Conservation (phyloP, 2,888 invertebrate species). For the Ctena decussata region DNA sequence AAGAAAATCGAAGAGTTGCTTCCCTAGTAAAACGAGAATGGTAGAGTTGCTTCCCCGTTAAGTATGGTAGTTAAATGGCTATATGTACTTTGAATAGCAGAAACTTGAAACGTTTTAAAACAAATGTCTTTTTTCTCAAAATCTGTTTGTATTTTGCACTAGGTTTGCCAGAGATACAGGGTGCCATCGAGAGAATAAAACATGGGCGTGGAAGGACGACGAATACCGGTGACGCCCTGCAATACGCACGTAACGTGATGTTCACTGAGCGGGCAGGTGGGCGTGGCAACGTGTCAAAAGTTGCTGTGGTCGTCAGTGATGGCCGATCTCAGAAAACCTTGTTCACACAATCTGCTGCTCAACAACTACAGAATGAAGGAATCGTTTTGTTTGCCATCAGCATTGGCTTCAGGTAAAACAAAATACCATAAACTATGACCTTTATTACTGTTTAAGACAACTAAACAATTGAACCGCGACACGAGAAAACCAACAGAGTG, state of each 20-base stretch:
- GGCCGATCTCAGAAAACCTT: constrained; percentile 77
- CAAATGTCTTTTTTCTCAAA: too few species aligned
- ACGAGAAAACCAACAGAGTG: too few species aligned
- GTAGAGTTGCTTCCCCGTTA: too few species aligned
- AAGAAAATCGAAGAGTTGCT: too few species aligned
- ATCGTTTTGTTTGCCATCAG: constrained; percentile 79
- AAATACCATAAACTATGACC: too few species aligned
- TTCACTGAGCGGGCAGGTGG: constrained; percentile 61
- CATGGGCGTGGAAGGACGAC: constrained; percentile 71
- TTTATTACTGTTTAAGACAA: too few species aligned
- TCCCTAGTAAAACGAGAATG: too few species aligned
- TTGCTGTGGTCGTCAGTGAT: constrained; percentile 83
- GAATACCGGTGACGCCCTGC: constrained; percentile 76
- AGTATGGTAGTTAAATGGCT: too few species aligned
- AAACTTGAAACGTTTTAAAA: too few species aligned
- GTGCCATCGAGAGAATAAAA: constrained; percentile 61
- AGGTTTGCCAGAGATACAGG: neutral
- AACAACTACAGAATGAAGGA: constrained; percentile 63
- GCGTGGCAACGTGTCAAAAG: constrained; percentile 70
- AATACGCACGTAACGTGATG: constrained; percentile 71
- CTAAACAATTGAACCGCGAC: too few species aligned
- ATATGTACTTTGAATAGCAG: too few species aligned
- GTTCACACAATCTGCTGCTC: constrained; percentile 73
- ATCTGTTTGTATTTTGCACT: too few species aligned
- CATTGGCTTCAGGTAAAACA: constrained; percentile 67